These are phyloP conservation scores for Muntiacus muntjak DNA, from an alignment of 2,113 vertebrate species.

Conservation along the genomic window DNA sequence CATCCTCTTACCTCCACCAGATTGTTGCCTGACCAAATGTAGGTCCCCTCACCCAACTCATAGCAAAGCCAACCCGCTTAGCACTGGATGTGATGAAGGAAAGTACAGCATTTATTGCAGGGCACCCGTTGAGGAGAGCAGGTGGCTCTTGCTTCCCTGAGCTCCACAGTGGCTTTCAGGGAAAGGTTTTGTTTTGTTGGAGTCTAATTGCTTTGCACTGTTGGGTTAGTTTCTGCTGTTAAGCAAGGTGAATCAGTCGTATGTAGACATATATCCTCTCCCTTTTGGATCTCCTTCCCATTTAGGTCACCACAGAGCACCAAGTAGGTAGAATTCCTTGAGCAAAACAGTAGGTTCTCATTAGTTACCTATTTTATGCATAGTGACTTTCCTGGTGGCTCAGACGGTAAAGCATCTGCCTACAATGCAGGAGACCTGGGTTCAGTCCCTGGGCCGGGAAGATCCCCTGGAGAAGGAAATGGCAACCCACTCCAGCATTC, in stretches of 20 bases:
- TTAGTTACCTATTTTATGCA: not conserved
- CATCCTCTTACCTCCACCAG: not conserved
- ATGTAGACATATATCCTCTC: not conserved
- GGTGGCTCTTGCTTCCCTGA: not conserved
- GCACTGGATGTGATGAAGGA: not conserved
- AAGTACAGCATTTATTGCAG: not conserved
- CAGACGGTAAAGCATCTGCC: too few species aligned
- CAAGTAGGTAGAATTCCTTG: not conserved
- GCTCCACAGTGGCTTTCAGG: not conserved
- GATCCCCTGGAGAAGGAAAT: too few species aligned
- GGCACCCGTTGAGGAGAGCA: not conserved
- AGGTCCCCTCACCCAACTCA: not conserved
- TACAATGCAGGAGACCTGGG: too few species aligned
- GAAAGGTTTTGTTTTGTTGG: not conserved
- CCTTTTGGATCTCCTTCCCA: not conserved
- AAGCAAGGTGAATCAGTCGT: not conserved
- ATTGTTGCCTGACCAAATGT: not conserved
- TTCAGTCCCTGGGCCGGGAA: too few species aligned
- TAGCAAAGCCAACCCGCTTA: not conserved
- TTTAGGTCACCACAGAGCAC: not conserved
- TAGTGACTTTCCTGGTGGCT: too few species aligned
- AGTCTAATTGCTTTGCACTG: not conserved
- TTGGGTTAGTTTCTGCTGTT: not conserved
- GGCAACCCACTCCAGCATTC: too few species aligned
- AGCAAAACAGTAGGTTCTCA: not conserved